Evolutionary conservation across 2,797 vertebrate species (phyloP), one percentile per base, ranked within the genome.

Genomic region (Eulemur mongoz): DNA sequence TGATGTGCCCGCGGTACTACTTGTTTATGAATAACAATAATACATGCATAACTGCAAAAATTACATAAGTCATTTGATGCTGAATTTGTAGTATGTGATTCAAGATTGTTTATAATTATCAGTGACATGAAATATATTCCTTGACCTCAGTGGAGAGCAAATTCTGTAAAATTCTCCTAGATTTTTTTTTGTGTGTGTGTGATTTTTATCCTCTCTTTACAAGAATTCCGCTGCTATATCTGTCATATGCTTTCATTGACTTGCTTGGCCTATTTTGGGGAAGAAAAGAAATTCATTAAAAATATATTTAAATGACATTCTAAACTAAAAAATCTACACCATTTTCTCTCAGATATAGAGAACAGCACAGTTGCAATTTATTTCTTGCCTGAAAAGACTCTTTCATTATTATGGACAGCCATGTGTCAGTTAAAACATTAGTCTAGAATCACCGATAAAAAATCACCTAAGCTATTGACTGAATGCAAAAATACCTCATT

Each of bases 271-370:
- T 92, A 57, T 81, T 93, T 96, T 82, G 27, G 54, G 50, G 57
- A 86, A 79, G 89, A 70, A 89, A 97, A 23, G 81, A 83, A 89
- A 65, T 73, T 87, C 63, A 92, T 86, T 73, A 73, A 91, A 95
- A 89, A 23, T 38, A 22, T 17, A 85, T 83, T 95, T 94, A 83
- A 80, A 83, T 89, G 48, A 40, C 14, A n/a, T 93, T 79, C 67
- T 75, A 50, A 88, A 32, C 43, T 75, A 69, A 27, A 90, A 94
- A 96, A 93, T 43, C 7, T 4, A 72, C 15, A 88, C 48, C 25
- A 65, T 67, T 93, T 94, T 75, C 20, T 40, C 59, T 96, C 85
- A 57, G 4, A 72, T 91, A 40, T 94, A 48, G 20, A 93, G 43
- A 92, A 76, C 7, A 90, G 27, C 54, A 79, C 20, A 86, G 12